Percentiles rank a stretch among this genome's conserved stretches.
Evolutionary conservation across 2,888 invertebrate genomes (phyloP).

Genomic region (Nemotelus pantherinus): DNA sequence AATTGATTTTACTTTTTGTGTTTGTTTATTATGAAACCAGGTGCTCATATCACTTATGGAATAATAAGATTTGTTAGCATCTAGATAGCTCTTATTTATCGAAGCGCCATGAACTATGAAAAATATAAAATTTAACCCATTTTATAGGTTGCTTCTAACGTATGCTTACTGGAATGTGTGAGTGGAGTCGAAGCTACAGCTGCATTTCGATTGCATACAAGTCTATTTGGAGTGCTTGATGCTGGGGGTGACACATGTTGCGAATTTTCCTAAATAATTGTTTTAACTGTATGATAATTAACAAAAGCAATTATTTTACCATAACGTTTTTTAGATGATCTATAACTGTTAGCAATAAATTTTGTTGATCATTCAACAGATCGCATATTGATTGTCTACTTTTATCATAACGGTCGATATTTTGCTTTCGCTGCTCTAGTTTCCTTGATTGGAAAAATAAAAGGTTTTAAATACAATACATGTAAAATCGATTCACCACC

Average conservation of each 20-base stretch:
- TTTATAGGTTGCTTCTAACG: background rate
- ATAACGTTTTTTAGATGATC: conserved; percentile 57
- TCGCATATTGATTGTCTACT: conserved; percentile 36
- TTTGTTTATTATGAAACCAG: conserved; percentile 60
- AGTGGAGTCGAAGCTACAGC: conserved; percentile 34
- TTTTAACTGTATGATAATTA: background rate
- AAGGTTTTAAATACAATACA: background rate
- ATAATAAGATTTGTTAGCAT: conserved; percentile 63
- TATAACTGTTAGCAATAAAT: conserved; percentile 60
- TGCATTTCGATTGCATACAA: conserved; percentile 44
- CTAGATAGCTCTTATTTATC: conserved; percentile 62
- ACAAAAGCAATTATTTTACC: conserved; percentile 35
- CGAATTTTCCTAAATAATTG: conserved; percentile 46
- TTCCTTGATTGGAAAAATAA: conserved; percentile 29
- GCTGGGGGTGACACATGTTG: conserved; percentile 52
- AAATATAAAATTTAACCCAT: background rate
- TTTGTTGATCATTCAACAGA: conserved; percentile 60
- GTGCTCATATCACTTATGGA: conserved; percentile 62
- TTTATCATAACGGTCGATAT: conserved; percentile 14
- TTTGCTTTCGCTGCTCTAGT: conserved; percentile 26
- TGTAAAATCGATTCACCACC: background rate
- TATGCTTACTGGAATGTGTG: conserved; percentile 25
- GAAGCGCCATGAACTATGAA: conserved; percentile 62
- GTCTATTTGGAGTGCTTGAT: conserved; percentile 62
- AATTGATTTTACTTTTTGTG: conserved; percentile 41